These are phyloP conservation scores for Drosophila bocki DNA, from an alignment of 1,140 invertebrate genomes.

Conservation along the genomic window DNA sequence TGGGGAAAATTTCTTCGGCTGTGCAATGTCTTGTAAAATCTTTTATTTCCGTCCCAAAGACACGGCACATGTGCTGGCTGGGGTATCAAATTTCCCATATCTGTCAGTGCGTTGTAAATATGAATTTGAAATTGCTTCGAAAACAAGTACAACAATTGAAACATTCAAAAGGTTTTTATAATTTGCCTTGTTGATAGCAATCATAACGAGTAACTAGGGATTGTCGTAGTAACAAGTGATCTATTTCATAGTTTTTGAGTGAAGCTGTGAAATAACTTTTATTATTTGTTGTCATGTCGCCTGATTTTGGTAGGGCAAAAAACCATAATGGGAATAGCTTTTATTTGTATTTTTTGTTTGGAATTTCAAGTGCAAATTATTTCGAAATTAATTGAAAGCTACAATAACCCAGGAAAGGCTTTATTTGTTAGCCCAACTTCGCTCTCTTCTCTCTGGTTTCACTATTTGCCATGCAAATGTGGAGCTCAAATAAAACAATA, in stretches of 20 bases:
- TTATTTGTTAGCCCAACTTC: constrained; percentile 9
- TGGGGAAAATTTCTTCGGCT: constrained; percentile 32
- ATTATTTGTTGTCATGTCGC: neutral
- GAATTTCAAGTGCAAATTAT: constrained; percentile 29
- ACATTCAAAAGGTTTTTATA: neutral
- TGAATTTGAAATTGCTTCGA: constrained; percentile 54
- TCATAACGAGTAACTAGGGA: no score
- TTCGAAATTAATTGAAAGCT: constrained; percentile 72
- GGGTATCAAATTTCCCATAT: constrained; percentile 55
- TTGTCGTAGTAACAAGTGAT: neutral
- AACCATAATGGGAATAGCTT: neutral
- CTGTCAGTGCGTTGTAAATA: constrained; percentile 50
- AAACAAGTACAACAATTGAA: neutral
- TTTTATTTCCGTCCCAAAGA: constrained; percentile 66
- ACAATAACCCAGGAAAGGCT: constrained; percentile 41
- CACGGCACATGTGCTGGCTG: constrained; percentile 42
- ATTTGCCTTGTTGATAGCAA: neutral
- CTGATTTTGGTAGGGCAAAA: neutral
- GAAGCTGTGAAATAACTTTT: neutral
- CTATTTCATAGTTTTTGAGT: neutral
- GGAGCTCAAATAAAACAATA: constrained; percentile 71
- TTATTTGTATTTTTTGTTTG: neutral
- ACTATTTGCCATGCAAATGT: constrained; percentile 65
- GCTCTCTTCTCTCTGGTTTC: neutral
- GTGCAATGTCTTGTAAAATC: constrained; percentile 74